These are phyloP conservation scores for mouse (Mus musculus) DNA, from an alignment of 2,113 vertebrate species.

Conservation along the genomic window DNA sequence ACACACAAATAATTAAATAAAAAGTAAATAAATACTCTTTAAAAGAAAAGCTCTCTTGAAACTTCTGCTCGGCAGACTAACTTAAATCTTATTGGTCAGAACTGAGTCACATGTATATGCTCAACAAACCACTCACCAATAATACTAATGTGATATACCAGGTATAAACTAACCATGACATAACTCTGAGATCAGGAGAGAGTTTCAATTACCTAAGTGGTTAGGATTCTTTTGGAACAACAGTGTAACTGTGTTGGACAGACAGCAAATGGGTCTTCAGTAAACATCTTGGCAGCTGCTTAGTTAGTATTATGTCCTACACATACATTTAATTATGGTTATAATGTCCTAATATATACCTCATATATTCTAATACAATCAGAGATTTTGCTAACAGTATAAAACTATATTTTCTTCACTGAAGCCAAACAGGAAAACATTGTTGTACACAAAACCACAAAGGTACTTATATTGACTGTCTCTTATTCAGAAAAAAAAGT, in stretches of 20 bases:
- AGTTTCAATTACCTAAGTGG: neutral
- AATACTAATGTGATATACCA: neutral
- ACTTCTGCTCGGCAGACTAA: neutral
- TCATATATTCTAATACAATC: neutral
- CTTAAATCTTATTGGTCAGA: slow-evolving; percentile 18
- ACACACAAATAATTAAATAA: neutral
- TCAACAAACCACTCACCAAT: slow-evolving; percentile 11
- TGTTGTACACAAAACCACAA: slow-evolving; percentile 18
- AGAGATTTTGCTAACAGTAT: neutral
- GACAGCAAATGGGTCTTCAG: neutral
- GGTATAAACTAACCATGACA: slow-evolving; percentile 27
- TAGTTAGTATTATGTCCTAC: neutral
- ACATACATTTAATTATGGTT: neutral
- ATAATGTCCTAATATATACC: neutral
- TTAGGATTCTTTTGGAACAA: neutral
- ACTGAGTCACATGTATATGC: neutral
- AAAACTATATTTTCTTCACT: slow-evolving; percentile 6
- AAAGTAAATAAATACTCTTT: neutral
- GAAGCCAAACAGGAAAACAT: slow-evolving; percentile 34
- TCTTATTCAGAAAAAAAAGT: slow-evolving; percentile 49
- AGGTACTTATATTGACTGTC: slow-evolving; percentile 15
- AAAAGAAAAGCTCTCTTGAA: neutral
- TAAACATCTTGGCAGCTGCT: neutral
- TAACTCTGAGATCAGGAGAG: neutral
- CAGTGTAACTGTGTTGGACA: neutral